Conservation (phyloP, 2,888 invertebrate species). For the Tineola bisselliella region DNA sequence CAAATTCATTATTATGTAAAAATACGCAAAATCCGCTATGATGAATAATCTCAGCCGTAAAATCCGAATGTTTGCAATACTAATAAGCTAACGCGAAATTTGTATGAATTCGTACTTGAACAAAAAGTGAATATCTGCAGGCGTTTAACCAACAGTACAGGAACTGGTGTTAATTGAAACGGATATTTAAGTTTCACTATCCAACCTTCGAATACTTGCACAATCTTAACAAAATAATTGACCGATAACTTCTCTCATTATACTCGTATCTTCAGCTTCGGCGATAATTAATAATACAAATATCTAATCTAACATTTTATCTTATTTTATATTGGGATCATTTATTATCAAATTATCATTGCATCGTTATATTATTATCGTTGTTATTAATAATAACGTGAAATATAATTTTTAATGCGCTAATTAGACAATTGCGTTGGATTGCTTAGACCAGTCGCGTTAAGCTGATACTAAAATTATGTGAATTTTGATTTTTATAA, state of each 20-base stretch:
- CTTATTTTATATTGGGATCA: neutral
- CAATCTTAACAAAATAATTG: constrained; percentile 5
- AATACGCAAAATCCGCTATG: neutral
- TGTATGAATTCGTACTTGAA: neutral
- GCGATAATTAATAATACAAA: neutral
- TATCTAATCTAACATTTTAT: neutral
- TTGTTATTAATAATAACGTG: neutral
- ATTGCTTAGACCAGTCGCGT: too few relatives aligned
- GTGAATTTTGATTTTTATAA: too few relatives aligned
- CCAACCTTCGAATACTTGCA: constrained; percentile 41
- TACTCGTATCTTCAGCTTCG: neutral
- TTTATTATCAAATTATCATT: constrained; percentile 3
- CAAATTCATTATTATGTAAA: neutral
- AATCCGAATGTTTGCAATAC: neutral
- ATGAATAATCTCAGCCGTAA: neutral
- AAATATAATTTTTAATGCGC: neutral
- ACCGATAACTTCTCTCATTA: neutral
- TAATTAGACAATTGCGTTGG: neutral
- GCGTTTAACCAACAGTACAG: constrained; percentile 18
- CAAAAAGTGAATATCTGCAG: constrained; percentile 18
- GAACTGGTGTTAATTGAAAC: constrained; percentile 30
- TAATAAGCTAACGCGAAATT: neutral
- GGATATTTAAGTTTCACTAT: constrained; percentile 44
- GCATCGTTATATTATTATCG: neutral
- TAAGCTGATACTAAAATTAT: too few relatives aligned